A percentile compares a stretch with the other conserved stretches of the same genome.
Conservation (phyloP, 1,140 invertebrate genomes). For the Solen grandis region DNA sequence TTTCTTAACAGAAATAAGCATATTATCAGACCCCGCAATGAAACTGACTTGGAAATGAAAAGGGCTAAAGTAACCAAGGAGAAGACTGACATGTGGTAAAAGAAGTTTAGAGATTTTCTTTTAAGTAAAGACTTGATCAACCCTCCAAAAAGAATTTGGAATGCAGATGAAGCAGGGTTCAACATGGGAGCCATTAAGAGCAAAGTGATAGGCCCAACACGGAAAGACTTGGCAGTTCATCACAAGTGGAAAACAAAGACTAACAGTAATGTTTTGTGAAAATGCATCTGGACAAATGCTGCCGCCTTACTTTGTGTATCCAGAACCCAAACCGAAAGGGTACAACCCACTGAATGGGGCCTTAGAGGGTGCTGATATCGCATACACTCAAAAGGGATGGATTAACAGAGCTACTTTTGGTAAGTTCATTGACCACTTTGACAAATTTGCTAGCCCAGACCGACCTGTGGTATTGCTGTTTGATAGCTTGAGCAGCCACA, state of each 20-base stretch:
- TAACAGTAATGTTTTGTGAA: conserved; percentile 25
- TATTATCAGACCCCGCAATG: background rate
- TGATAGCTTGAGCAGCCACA: conserved; percentile 54
- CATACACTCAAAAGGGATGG: conserved; percentile 57
- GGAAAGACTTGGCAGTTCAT: background rate
- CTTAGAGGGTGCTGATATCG: conserved; percentile 18
- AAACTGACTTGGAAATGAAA: conserved; percentile 5
- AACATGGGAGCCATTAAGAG: conserved; percentile 19
- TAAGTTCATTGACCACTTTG: conserved; percentile 53
- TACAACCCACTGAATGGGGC: conserved; percentile 26
- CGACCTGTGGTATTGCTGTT: conserved; percentile 51
- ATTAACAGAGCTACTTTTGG: conserved; percentile 40
- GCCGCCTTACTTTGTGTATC: conserved; percentile 33
- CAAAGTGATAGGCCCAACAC: conserved; percentile 42
- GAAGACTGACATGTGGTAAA: background rate
- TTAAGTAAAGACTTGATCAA: conserved; percentile 11
- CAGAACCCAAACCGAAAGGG: conserved; percentile 17
- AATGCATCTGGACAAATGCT: conserved; percentile 29
- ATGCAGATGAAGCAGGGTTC: conserved; percentile 60
- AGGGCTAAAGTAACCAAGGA: conserved; percentile 25
- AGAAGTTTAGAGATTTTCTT: background rate
- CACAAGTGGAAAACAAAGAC: conserved; percentile 25
- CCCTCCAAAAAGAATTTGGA: conserved; percentile 45
- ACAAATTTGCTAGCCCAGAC: conserved; percentile 43
- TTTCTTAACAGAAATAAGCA: conserved; percentile 13